Evolutionary conservation across 2,888 invertebrate genomes (phyloP), one percentile per base, ranked within the genome.

Genomic region (Leistus spinibarbis): DNA sequence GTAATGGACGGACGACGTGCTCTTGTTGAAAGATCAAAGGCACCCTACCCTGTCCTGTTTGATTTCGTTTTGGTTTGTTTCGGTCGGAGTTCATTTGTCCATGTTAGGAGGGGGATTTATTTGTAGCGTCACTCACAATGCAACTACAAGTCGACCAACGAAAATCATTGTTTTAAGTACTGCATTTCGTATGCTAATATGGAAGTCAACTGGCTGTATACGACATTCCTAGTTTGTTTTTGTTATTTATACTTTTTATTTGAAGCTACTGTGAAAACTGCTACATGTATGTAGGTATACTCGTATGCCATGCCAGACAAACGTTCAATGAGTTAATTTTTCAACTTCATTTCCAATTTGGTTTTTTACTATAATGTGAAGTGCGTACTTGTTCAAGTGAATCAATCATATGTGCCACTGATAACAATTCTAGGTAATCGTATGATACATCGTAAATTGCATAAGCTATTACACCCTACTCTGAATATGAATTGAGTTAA

Each of bases 81-180:
- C 5, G 40, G 40, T 7, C 40, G 40, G 40, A 24, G 20, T 70
- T 54, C 60, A 63, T 70, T 63, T 70, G 70, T 70, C 70, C 70
- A 60, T 70, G 70, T 70, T 70, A 19, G 70, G 70, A 70, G 63
- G 40, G 53, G 63, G 70, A 70, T 70, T 69, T 70, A 70, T 40
- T 40, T 40, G 40, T 40, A 40, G 40, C 40, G 40, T 40, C 7
- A 40, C 40, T 40, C 40, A 40, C 40, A 10, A n/a, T n/a, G n/a
- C n/a, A n/a, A n/a, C n/a, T n/a, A n/a, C n/a, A n/a, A n/a, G n/a
- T 40, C 5, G 5, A 7, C 40, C 19, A 57, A 57, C 3, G 57
- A 16, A 57, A 19, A 19, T 57, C 57, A 57, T 57, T 57, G 57
- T 57, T 57, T 57, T 57, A 57, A 57, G 9, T 57, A 10, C 9